Conservation (phyloP, 2,888 invertebrate species). For the Caprella mutica region DNA sequence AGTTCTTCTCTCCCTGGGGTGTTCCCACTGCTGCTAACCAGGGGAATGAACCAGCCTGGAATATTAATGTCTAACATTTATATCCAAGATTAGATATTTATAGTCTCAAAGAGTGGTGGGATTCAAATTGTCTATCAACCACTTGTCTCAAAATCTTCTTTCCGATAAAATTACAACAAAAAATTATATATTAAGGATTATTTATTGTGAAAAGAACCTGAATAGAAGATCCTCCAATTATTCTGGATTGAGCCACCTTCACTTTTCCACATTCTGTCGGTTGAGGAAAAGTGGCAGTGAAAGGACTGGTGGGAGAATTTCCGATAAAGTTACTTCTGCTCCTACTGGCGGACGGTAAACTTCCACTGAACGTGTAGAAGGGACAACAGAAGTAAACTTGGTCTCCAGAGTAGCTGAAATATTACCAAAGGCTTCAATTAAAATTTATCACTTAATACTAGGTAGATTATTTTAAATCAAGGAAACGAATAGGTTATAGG, state of each 20-base stretch:
- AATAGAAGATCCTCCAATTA: background rate
- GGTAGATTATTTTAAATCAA: too few species aligned
- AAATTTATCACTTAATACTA: too few species aligned
- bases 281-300: background rate
- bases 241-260: background rate
- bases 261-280: background rate
- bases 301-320: background rate
- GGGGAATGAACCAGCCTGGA: background rate
- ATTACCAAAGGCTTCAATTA: too few species aligned
- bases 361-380: background rate
- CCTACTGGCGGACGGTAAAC: background rate
- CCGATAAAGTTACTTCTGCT: background rate
- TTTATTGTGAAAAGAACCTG: background rate
- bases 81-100: too few species aligned
- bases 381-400: slow-evolving; percentile 3
- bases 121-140: too few species aligned
- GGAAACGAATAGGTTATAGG: too few species aligned
- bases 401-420: background rate
- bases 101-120: too few species aligned
- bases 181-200: too few species aligned
- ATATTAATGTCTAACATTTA: too few species aligned
- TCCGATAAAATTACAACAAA: too few species aligned
- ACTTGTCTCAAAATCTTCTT: too few species aligned
- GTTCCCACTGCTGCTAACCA: slow-evolving; percentile 1
- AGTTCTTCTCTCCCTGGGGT: background rate